Base-by-base conservation (phyloP, 64 coral and sea anemone genomes). In the Acropora tenuis region DNA sequence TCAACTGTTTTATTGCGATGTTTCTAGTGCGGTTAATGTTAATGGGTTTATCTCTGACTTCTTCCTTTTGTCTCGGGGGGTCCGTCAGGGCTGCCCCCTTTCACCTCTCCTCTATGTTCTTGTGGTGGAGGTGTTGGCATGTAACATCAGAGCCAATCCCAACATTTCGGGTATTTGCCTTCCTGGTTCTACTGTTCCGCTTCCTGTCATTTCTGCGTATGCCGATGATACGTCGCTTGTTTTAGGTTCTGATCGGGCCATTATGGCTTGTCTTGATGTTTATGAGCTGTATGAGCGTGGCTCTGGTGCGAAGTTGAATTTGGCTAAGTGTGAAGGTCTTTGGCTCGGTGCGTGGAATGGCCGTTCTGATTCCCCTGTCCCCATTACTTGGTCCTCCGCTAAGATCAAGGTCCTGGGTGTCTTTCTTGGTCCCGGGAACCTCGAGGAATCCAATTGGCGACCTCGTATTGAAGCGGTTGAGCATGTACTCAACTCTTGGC, bases 71-170 rank as follows among this genome's bases (percentile, higher is more conserved):
- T 46, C 85, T 43, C 41, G 90, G 43, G 90, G 90, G 15, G 91
- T 93, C 2, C n/a, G 91, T 17, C 91, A 93, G 8, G 84, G 91
- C 1, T 84, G 84, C 53, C 68, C 81, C 12, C 17, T 92, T 19
- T 85, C 72, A 13, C 80, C 90, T 0, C 74, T 61, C 41, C 82
- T 92, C 5, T 92, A 77, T 75, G 68, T 93, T 17, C 11, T 78
- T 10, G 16, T 44, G 19, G 18, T 89, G 59, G 92, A 94, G 44
- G 63, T 89, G 12, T 79, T 89, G 5, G 86, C 46, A 0, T 15
- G 43, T 16, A 50, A 78, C 4, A 67, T 90, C 69, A 43, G 88
- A 10, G 9, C 76, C 4, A 42, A 61, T 48, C 46, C 88, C 2
- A 16, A 2, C 0, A 80, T 90, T 19, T 48, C 15, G 3, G 88